Evolutionary conservation across 2,888 invertebrate species (phyloP), one percentile per base, ranked within the genome.

Genomic region (Meiosimyza decipiens): DNA sequence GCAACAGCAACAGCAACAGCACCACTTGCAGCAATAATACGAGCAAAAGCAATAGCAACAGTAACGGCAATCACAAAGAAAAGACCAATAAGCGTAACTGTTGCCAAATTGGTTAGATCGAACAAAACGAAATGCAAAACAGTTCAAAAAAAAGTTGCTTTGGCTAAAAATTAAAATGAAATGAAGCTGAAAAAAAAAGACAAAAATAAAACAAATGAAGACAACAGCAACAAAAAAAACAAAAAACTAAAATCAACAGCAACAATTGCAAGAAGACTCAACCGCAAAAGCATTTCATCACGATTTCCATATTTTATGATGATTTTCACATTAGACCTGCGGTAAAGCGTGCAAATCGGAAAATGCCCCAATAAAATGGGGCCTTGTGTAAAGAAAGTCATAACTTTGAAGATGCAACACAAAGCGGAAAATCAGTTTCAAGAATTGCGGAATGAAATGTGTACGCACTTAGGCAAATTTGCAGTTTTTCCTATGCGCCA

Each of bases 81-180:
- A 40, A 70, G 70, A 15, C 18, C 40, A 63, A 15, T 54, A 63
- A 70, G 70, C 70, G 63, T 63, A 52, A 63, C 63, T 70, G 62
- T 63, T 62, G 52, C 52, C 62, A 70, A 70, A 70, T 70, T 70
- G 62, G 62, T 3, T 7, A 40, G 9, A 40, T 40, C 40, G 40
- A 40, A 40, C 9, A 40, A 40, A 63, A 70, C 59, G 18, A 59
- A 69, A 59, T 59, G 59, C 49, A 69, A 50, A 69, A 59, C 33
- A 40, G 40, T 54, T 55, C 3, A 60, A 60, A n/a, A 60, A 7
- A 57, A 59, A 22, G 40, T 6, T 16, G 66, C 57, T 57, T 28
- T 40, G 57, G 28, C 13, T 57, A 18, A 22, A 66, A 55, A 55
- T 55, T 47, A 18, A 67, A 67, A 55, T 55, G 67, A 57, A 54